Evolutionary conservation across 2,113 vertebrate genomes (phyloP).

Genomic region (Mesoclemmys tuberculata): DNA sequence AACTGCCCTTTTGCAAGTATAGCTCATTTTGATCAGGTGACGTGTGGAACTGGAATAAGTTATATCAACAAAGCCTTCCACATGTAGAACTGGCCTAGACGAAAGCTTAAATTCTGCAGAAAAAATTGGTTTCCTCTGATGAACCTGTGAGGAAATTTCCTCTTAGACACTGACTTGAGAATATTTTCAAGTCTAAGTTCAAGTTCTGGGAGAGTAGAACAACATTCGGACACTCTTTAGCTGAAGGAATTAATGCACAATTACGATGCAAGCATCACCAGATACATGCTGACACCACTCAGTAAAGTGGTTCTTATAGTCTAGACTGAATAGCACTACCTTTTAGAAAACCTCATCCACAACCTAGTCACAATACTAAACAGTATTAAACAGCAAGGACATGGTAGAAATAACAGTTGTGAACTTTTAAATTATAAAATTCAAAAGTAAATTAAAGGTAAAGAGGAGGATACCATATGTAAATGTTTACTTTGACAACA

Average conservation of each 20-base stretch:
- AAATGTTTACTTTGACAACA: too few species aligned
- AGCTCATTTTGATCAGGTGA: neutral
- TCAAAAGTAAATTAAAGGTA: neutral
- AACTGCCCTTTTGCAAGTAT: neutral
- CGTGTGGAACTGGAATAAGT: rapidly evolving
- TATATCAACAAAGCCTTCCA: neutral
- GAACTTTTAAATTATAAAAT: neutral
- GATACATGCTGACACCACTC: too few species aligned
- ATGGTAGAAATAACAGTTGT: neutral
- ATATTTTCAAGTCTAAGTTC: neutral
- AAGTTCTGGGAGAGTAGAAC: neutral
- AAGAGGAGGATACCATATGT: neutral
- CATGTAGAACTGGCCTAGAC: neutral
- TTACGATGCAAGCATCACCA: too few species aligned
- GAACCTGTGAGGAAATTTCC: neutral
- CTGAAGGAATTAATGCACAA: too few species aligned
- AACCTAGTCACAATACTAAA: neutral
- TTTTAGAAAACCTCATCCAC: neutral
- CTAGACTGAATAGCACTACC: too few species aligned
- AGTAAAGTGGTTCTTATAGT: too few species aligned
- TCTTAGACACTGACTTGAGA: neutral
- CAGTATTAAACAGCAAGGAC: neutral
- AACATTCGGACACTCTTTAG: too few species aligned
- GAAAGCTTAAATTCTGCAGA: rapidly evolving
- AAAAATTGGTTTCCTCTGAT: neutral